Evolutionary conservation across 2,888 invertebrate genomes (phyloP).

Genomic region (Drosophila nr. perissopoda): DNA sequence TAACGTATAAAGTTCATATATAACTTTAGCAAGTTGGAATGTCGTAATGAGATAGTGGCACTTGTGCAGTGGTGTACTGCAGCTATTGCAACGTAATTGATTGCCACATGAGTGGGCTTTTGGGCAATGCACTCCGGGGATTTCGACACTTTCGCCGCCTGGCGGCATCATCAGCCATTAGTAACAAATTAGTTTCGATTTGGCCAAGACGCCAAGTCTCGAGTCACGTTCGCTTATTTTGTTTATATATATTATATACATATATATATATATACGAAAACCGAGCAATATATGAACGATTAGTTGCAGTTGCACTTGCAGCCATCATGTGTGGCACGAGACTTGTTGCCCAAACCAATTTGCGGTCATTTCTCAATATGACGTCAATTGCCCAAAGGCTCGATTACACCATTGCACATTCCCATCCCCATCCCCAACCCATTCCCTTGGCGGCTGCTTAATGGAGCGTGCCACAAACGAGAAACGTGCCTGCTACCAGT

Average conservation of each 20-base stretch:
- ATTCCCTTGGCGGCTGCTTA: conserved; percentile 23
- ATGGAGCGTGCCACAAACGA: conserved; percentile 57
- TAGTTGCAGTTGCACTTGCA: conserved; percentile 39
- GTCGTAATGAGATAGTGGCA: conserved; percentile 1
- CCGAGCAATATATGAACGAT: conserved; percentile 23
- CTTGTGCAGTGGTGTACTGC: not conserved
- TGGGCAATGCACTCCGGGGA: not conserved
- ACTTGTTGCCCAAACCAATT: not conserved
- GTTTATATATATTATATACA: not conserved
- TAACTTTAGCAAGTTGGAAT: not conserved
- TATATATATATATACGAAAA: conserved; percentile 8
- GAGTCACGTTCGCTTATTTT: conserved; percentile 10
- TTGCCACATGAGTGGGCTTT: conserved; percentile 11
- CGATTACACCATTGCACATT: not conserved
- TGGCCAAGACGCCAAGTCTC: conserved; percentile 26
- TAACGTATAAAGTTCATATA: not conserved
- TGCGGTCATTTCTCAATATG: conserved; percentile 30
- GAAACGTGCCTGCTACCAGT: conserved; percentile 64
- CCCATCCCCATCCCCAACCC: not conserved
- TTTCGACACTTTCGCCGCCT: conserved; percentile 49
- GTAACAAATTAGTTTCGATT: conserved; percentile 42
- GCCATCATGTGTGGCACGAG: conserved; percentile 52
- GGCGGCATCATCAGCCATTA: conserved; percentile 22
- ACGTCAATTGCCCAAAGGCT: conserved; percentile 32
- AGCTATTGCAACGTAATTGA: conserved; percentile 18